These are phyloP conservation scores for Drosophila asahinai DNA, from an alignment of 1,140 invertebrate species.

Conservation along the genomic window DNA sequence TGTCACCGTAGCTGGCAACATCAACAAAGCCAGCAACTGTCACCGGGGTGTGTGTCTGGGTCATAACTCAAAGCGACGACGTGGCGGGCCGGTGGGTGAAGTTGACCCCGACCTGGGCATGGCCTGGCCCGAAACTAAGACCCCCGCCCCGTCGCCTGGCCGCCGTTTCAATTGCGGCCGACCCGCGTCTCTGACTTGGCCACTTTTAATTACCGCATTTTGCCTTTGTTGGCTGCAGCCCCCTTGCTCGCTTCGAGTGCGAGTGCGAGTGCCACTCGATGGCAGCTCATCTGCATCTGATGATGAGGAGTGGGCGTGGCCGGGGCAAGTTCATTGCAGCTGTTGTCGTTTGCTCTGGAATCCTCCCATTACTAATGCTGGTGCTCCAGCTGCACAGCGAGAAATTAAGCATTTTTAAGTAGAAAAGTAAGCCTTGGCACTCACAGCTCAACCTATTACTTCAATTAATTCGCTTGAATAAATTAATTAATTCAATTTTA, in stretches of 20 bases:
- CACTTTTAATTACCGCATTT: constrained; percentile 75
- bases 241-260: neutral
- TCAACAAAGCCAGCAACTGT: constrained; percentile 55
- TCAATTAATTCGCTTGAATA: too few species aligned
- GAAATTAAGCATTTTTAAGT: neutral
- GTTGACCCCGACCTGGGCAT: constrained; percentile 22
- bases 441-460: too few species aligned
- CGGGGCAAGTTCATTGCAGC: constrained; percentile 45
- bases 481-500: neutral
- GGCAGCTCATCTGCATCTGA: constrained; percentile 70
- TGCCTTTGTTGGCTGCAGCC: constrained; percentile 45
- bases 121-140: constrained; percentile 1
- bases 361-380: neutral
- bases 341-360: constrained; percentile 33
- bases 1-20: constrained; percentile 31
- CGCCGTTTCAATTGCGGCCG: constrained; percentile 38
- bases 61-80: constrained; percentile 71
- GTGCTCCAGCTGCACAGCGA: neutral
- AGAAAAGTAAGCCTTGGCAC: neutral
- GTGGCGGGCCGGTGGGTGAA: constrained; percentile 14
- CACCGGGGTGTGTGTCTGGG: constrained; percentile 47
- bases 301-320: constrained; percentile 38
- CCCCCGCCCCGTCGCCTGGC: constrained; percentile 4
- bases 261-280: constrained; percentile 52
- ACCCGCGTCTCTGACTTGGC: constrained; percentile 59